Percentiles rank a stretch among this genome's conserved stretches.
phyloP scores from a whole-genome alignment of 2,888 invertebrate genomes.

The Drosophila anceps region DNA sequence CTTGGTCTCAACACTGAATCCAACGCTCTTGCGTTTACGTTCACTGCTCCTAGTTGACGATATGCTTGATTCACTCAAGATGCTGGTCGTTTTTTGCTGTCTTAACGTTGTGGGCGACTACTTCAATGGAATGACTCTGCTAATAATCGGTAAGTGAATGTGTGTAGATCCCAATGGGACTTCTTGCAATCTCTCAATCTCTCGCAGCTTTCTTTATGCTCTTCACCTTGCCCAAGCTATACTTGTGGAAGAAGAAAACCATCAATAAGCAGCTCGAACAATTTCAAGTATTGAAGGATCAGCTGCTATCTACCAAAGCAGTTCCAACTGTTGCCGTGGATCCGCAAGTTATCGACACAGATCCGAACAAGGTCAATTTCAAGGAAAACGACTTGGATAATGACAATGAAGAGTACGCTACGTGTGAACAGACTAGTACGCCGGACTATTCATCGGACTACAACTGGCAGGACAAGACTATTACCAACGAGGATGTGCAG shows the following conservation, averaged over 20 bases:
- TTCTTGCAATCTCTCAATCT: no score
- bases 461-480: constrained; percentile 28
- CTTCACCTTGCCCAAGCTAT: constrained; percentile 62
- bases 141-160: constrained; percentile 35
- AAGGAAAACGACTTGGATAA: constrained; percentile 1
- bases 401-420: not conserved
- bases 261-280: constrained; percentile 28
- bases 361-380: not conserved
- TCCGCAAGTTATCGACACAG: constrained; percentile 15
- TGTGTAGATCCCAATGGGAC: no score
- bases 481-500: constrained; percentile 3
- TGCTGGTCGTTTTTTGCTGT: constrained; percentile 31
- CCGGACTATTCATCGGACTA: constrained; percentile 8
- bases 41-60: constrained; percentile 45
- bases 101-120: constrained; percentile 46
- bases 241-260: constrained; percentile 38
- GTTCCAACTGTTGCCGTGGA: constrained; percentile 33
- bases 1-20: constrained; percentile 21
- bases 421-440: not conserved
- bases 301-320: constrained; percentile 6
- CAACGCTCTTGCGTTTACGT: constrained; percentile 27
- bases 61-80: constrained; percentile 37
- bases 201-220: constrained; percentile 40
- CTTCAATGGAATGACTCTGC: constrained; percentile 34
- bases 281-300: constrained; percentile 17